Conservation (phyloP, 2,113 vertebrate genomes). For the Ophiodon elongatus region DNA sequence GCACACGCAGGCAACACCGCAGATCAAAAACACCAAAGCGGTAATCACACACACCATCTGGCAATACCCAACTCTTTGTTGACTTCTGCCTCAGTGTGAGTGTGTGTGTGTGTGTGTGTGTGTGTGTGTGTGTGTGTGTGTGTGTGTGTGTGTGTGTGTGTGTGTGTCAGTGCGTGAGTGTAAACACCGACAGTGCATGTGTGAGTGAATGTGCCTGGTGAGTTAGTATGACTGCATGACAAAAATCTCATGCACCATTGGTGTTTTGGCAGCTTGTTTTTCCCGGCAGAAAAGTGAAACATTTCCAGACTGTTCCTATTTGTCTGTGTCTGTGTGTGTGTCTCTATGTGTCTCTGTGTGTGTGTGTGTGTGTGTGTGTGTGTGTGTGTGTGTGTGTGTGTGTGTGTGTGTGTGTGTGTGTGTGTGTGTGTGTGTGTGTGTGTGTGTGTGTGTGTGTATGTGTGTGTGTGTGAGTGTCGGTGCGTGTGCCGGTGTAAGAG, state of each 20-base stretch:
- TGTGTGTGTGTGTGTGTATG: slow-evolving; percentile 3
- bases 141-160: slow-evolving; percentile 2
- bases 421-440: neutral
- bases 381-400: neutral
- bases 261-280: slow-evolving; percentile 66
- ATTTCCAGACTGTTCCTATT: slow-evolving; percentile 43
- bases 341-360: neutral
- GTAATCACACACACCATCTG: slow-evolving; percentile 72
- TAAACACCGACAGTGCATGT: slow-evolving; percentile 42
- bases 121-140: slow-evolving; percentile 29
- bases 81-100: slow-evolving; percentile 58
- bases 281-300: slow-evolving; percentile 53
- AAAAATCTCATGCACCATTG: slow-evolving; percentile 52
- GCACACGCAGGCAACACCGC: slow-evolving; percentile 22
- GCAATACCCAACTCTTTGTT: slow-evolving; percentile 53
- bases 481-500: neutral
- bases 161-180: slow-evolving; percentile 28
- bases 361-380: neutral
- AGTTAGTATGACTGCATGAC: slow-evolving; percentile 44
- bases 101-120: no score
- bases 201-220: slow-evolving; percentile 42
- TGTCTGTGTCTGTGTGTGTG: neutral
- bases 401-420: no score
- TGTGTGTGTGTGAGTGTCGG: no score
- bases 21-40: slow-evolving; percentile 62